phyloP scores from a whole-genome alignment of 1,140 invertebrate species.

The Ylistrum balloti region DNA sequence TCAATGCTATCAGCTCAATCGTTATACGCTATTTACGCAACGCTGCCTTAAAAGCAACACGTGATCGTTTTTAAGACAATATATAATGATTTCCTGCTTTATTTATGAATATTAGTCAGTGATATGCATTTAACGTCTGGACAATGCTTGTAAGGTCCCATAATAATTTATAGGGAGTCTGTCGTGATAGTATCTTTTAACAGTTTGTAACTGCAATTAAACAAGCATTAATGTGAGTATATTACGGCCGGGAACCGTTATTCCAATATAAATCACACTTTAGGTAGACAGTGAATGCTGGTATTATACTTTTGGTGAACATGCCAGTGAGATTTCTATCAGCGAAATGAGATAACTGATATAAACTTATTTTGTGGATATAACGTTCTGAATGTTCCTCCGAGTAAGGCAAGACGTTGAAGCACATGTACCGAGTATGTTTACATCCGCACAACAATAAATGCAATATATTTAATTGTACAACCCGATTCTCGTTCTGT shows the following conservation, averaged over 20 bases:
- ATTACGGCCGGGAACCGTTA: not conserved
- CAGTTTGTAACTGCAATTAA: not conserved
- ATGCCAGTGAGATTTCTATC: not conserved
- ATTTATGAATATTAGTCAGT: not conserved
- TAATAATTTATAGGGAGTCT: not conserved
- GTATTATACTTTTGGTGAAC: not conserved
- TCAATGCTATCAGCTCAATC: not conserved
- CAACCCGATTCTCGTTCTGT: no score
- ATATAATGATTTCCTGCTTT: not conserved
- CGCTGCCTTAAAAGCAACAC: not conserved
- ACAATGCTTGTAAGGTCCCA: not conserved
- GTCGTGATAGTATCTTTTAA: not conserved
- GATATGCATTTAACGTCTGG: not conserved
- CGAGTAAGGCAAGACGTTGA: no score
- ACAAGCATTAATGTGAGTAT: not conserved
- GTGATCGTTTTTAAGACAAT: not conserved
- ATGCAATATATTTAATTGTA: no score
- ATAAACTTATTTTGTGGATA: not conserved
- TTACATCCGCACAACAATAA: no score
- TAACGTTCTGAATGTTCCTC: no score
- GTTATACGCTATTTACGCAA: not conserved
- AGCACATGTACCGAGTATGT: no score
- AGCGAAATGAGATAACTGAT: not conserved
- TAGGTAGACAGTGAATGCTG: not conserved
- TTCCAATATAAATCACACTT: not conserved